Base-by-base conservation (phyloP, 2,113 vertebrate genomes). In the Chinchilla lanigera region DNA sequence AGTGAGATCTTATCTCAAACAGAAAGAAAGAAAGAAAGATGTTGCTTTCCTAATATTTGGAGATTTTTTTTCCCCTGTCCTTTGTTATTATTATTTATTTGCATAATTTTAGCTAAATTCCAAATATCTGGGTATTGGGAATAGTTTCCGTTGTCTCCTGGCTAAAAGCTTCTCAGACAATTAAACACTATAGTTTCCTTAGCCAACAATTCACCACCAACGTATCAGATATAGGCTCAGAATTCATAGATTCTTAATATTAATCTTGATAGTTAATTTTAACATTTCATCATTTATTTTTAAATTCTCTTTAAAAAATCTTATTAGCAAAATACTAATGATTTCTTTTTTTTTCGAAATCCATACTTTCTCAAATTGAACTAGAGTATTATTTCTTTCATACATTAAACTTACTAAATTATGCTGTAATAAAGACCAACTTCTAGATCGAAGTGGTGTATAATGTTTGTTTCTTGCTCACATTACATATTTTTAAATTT, bases 71-170 rank as follows among this genome's bases (percentile, higher is more conserved):
- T 38, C 3, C 67, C 41, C 30, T 47, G 14, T 71, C 44, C 16
- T 97, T 92, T 71, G 17, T 89, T 94, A 30, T 82, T 67, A 30
- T 35, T 50, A 30, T 83, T 93, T 44, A 93, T 77, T 81, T 92
- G 86, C 58, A 77, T 77, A 69, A 89, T 77, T 82, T 69, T 38
- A 50, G 65, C 83, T 26, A 54, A 65, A 16, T 65, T 88, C 44
- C 65, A 41, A 47, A n/a, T 41, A 69, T 38, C 47, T 44, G 12
- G 30, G 35, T 33, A 33, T 22, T 77, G 77, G 58, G 26, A 63
- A 24, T 20, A 26, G 26, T 7, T 12, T 44, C 56, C 58, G 19
- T 16, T 17, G 8, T 75, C 56, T 35, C 58, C 47, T 24, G 52
- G 63, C 56, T 22, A 3, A 81, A 56, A 83, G 82, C 28, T 50